Evolutionary conservation across 2,888 invertebrate species (phyloP).

Genomic region (Slavum lentiscoides): DNA sequence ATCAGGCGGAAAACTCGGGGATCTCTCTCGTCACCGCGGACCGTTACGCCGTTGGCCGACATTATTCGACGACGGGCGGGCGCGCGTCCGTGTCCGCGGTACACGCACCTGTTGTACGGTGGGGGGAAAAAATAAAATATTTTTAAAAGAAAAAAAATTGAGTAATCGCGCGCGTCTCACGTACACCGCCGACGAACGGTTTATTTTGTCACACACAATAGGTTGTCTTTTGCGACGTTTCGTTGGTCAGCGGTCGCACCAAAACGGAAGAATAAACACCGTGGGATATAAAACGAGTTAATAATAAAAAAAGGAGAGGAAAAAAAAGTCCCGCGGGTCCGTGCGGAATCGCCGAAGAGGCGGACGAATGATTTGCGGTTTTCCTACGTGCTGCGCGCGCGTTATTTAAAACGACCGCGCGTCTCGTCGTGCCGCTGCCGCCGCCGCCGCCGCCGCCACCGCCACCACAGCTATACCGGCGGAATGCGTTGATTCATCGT

Average conservation of each 20-base stretch:
- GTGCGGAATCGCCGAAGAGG: constrained; percentile 38
- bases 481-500: constrained; percentile 48
- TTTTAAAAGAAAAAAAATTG: no score
- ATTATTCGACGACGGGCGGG: no score
- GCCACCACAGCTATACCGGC: background rate
- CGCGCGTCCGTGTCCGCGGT: no score
- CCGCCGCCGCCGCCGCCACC: background rate
- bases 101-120: no score
- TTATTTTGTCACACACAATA: background rate
- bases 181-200: background rate
- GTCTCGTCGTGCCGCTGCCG: background rate
- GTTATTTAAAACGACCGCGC: background rate
- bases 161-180: no score
- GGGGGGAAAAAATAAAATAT: no score
- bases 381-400: background rate
- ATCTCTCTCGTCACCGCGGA: no score
- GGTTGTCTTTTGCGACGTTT: constrained; percentile 5
- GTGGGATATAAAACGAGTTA: constrained; percentile 27
- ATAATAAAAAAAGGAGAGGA: background rate
- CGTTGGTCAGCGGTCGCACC: constrained; percentile 35
- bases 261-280: constrained; percentile 47
- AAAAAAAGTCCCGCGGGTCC: constrained; percentile 2
- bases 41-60: no score
- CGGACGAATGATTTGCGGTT: constrained; percentile 49
- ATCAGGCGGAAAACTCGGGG: no score